Evolutionary conservation across 2,113 vertebrate species (phyloP).

Genomic region (Varanus komodoensis): DNA sequence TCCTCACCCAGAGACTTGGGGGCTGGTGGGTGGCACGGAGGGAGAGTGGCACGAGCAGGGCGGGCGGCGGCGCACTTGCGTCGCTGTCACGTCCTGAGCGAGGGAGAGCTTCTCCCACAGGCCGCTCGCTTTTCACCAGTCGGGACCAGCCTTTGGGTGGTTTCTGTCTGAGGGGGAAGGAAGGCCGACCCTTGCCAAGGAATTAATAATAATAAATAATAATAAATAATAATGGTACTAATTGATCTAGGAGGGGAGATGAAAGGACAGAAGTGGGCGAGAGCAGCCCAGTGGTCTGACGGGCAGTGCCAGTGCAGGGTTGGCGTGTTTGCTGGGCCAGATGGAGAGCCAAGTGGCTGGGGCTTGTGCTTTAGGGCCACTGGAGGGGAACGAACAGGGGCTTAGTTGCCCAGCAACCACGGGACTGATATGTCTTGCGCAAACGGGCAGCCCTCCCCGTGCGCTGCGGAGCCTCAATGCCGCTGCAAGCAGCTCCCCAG

Average conservation of each 20-base stretch:
- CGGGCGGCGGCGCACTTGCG: background rate
- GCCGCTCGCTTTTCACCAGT: background rate
- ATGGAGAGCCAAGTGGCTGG: background rate
- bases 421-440: background rate
- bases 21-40: background rate
- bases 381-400: background rate
- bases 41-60: background rate
- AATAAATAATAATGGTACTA: background rate
- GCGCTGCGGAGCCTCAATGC: background rate
- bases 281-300: background rate
- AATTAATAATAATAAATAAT: background rate
- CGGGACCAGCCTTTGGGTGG: background rate
- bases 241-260: background rate
- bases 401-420: background rate
- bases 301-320: background rate
- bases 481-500: background rate
- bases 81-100: background rate
- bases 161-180: accelerated
- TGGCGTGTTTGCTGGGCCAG: background rate
- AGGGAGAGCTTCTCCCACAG: no score
- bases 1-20: background rate
- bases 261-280: background rate
- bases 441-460: no score
- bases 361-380: background rate
- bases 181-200: background rate